Evolutionary conservation across 2,888 invertebrate genomes (phyloP), one percentile per base, ranked within the genome.

Genomic region (Lasioglossum malachurum): DNA sequence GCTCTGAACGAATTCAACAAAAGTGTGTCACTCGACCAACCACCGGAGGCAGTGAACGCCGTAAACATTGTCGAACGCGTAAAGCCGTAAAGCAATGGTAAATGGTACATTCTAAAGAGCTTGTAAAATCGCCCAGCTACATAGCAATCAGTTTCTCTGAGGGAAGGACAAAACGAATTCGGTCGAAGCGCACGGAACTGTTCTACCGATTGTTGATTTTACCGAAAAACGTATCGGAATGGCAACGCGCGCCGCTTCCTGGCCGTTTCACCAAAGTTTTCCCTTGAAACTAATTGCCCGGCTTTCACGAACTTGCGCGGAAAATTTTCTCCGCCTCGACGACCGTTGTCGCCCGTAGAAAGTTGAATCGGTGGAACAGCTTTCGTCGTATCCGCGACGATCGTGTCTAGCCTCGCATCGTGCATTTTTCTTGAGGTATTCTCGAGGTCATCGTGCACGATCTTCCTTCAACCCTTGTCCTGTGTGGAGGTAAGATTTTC

Each of bases 301-400:
- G 78, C 82, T 82, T 82, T 78, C 86, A 75, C 81, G 75, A 49
- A 78, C 64, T 79, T 73, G 74, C 87, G 57, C 49, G 82, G 82
- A 86, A 73, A 82, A 82, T 81, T 73, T 57, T 83, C 78, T 64
- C 64, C 41, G 44, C 75, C 64, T 14, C 74, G 73, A 4, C 23
- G 10, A 23, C 12, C 57, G 57, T 57, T 10, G 57, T 16, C 67
- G 71, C 72, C 64, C 60, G 44, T 75, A 78, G 80, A 80, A 80
- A 80, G 86, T 78, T 49, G 77, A 69, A 75, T 75, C 75, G 46
- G 77, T 46, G 78, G 78, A 41, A 75, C 78, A 83, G 31, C 74
- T 78, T 57, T 74, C 78, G 67, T 60, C 69, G 69, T 31, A 64
- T 57, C 69, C 35, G 38, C 35, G 69, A 10, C 14, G 23, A n/a